A percentile compares a stretch with the other conserved stretches of the same genome.
Evolutionary conservation across 2,888 invertebrate species (phyloP).

Genomic region (Synergus japonicus): DNA sequence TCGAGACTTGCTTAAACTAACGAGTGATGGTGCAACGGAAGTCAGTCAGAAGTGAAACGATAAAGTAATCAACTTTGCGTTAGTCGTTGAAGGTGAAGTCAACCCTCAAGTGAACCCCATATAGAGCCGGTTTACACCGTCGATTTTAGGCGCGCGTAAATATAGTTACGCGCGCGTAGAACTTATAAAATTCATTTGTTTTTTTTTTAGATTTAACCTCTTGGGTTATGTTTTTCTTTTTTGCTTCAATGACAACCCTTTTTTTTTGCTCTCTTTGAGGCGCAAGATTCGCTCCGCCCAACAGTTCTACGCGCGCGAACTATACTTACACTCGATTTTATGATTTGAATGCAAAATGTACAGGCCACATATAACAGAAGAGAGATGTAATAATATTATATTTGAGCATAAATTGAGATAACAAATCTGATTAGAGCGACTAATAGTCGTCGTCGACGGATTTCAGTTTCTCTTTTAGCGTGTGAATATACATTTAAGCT

Average conservation of each 20-base stretch:
- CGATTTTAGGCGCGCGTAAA: too few species aligned
- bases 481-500: constrained; percentile 3
- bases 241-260: too few species aligned
- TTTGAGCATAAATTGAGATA: neutral
- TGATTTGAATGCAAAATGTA: constrained; percentile 8
- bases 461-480: neutral
- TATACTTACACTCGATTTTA: constrained; percentile 28
- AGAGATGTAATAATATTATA: too few species aligned
- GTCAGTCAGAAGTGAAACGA: neutral
- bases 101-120: constrained; percentile 24
- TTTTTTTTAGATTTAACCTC: too few species aligned
- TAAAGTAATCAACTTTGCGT: constrained; percentile 27
- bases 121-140: constrained; percentile 20
- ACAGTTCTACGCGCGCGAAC: too few species aligned
- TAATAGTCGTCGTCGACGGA: neutral
- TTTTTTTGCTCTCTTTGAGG: too few species aligned
- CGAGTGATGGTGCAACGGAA: neutral
- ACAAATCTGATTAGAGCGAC: neutral
- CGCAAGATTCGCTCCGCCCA: too few species aligned
- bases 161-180: too few species aligned
- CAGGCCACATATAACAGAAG: too few species aligned
- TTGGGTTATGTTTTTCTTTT: too few species aligned
- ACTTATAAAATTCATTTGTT: too few species aligned
- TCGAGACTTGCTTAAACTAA: constrained; percentile 3
- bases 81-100: constrained; percentile 24